phyloP scores from a whole-genome alignment of 2,888 invertebrate species.

The Idaea straminata region DNA sequence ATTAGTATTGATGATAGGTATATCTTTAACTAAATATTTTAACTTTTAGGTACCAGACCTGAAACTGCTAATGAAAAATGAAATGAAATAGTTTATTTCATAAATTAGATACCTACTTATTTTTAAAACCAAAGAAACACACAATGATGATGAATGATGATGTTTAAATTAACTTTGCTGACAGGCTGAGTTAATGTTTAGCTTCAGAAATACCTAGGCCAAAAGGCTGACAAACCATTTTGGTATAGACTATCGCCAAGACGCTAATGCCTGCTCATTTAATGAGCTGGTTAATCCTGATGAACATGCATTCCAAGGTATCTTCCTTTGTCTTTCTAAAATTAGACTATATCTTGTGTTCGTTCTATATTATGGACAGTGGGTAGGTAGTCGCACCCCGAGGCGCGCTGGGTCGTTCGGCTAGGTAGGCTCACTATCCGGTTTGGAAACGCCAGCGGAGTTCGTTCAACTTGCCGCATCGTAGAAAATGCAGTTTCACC shows the following conservation, averaged over 20 bases:
- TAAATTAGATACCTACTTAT: too few relatives aligned
- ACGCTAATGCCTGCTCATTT: background rate
- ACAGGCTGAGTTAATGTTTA: too few relatives aligned
- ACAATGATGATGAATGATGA: too few relatives aligned
- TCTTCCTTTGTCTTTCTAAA: conserved; percentile 20
- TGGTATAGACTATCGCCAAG: background rate
- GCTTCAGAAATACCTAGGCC: background rate
- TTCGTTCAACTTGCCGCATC: conserved; percentile 71
- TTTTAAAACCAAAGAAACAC: too few relatives aligned
- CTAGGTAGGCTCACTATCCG: conserved; percentile 69
- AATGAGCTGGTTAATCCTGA: background rate
- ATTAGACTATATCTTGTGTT: conserved; percentile 40
- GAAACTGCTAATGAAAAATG: too few relatives aligned
- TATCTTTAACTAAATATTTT: too few relatives aligned
- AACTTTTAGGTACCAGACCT: too few relatives aligned
- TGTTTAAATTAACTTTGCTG: too few relatives aligned
- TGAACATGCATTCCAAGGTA: background rate
- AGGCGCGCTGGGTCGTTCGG: conserved; percentile 41
- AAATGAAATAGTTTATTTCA: too few relatives aligned
- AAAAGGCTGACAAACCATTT: background rate
- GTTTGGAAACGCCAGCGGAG: conserved; percentile 64
- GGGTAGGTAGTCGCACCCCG: conserved; percentile 34
- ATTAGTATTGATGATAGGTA: too few relatives aligned
- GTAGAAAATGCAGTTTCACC: conserved; percentile 64
- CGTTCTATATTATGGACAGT: conserved; percentile 40